Conservation (phyloP, 2,113 vertebrate genomes). For the Hypomesus transpacificus region DNA sequence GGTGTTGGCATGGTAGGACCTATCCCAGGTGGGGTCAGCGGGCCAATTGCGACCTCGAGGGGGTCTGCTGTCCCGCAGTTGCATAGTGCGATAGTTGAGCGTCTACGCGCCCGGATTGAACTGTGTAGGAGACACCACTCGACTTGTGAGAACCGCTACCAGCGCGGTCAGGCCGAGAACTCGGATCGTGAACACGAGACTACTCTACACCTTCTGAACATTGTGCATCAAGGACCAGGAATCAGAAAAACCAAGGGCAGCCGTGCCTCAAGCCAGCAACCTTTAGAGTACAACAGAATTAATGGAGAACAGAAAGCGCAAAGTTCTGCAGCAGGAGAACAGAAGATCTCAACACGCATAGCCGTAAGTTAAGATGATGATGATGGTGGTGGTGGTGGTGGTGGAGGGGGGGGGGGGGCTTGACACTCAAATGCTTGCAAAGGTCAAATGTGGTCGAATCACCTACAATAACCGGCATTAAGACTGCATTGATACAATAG, state of each 20-base stretch:
- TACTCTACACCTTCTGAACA: slow-evolving; percentile 86
- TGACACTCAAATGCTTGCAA: too few species aligned
- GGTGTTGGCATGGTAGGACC: slow-evolving; percentile 74
- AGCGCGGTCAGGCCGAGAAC: slow-evolving; percentile 82
- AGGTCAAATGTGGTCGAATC: too few species aligned
- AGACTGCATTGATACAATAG: too few species aligned
- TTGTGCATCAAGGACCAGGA: slow-evolving; percentile 86
- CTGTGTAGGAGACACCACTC: slow-evolving; percentile 90
- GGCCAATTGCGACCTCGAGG: slow-evolving; percentile 70
- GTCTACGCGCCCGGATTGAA: slow-evolving; percentile 89
- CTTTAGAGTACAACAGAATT: slow-evolving; percentile 69
- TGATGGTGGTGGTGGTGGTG: neutral
- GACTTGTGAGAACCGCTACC: slow-evolving; percentile 89
- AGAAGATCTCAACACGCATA: slow-evolving; percentile 82
- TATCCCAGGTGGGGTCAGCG: slow-evolving; percentile 63
- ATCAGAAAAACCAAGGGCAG: slow-evolving; percentile 76
- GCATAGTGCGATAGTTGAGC: slow-evolving; percentile 93
- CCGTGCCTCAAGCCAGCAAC: slow-evolving; percentile 68
- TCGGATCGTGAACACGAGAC: slow-evolving; percentile 87
- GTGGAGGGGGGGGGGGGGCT: neutral
- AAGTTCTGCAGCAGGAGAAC: slow-evolving; percentile 68
- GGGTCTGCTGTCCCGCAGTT: slow-evolving; percentile 80
- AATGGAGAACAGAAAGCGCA: slow-evolving; percentile 72
- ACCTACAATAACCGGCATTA: too few species aligned
- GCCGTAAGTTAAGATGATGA: slow-evolving; percentile 77